These are phyloP conservation scores for Somateria mollissima DNA, from an alignment of 2,797 vertebrate genomes.

Conservation along the genomic window DNA sequence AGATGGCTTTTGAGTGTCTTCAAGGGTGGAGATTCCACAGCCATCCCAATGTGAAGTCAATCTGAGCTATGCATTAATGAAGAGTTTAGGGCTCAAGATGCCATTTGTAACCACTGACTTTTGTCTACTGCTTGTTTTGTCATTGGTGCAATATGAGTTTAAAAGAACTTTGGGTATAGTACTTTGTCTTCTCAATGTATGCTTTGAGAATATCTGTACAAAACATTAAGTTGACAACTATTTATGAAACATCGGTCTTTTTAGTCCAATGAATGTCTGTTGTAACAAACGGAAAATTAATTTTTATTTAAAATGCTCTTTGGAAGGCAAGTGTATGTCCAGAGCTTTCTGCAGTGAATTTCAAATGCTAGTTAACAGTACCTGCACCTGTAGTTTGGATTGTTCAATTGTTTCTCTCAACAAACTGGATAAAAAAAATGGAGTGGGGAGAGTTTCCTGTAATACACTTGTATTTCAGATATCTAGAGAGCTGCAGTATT, in stretches of 20 bases:
- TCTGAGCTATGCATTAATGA: background rate
- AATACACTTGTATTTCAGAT: slow-evolving; percentile 74
- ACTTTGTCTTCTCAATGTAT: background rate
- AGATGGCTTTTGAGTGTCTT: too few species aligned
- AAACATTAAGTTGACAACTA: background rate
- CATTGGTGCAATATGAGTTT: background rate
- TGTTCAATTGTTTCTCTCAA: slow-evolving; percentile 6
- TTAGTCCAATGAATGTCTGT: background rate
- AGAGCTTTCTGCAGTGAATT: slow-evolving; percentile 18
- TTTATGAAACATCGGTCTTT: background rate
- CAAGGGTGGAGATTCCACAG: too few species aligned
- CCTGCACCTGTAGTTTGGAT: slow-evolving; percentile 11
- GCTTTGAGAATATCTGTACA: background rate
- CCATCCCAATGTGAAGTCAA: background rate
- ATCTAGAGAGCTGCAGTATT: slow-evolving; percentile 87
- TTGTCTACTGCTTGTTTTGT: background rate
- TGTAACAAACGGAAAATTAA: too few species aligned
- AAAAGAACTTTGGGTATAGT: background rate
- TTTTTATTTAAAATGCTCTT: slow-evolving; percentile 19
- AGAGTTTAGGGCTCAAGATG: background rate
- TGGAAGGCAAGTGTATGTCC: background rate
- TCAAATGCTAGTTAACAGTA: background rate
- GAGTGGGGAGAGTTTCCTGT: background rate
- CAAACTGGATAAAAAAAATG: background rate
- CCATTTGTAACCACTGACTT: accelerated